phyloP scores from a whole-genome alignment of 2,113 vertebrate species.

The Mesocricetus auratus region DNA sequence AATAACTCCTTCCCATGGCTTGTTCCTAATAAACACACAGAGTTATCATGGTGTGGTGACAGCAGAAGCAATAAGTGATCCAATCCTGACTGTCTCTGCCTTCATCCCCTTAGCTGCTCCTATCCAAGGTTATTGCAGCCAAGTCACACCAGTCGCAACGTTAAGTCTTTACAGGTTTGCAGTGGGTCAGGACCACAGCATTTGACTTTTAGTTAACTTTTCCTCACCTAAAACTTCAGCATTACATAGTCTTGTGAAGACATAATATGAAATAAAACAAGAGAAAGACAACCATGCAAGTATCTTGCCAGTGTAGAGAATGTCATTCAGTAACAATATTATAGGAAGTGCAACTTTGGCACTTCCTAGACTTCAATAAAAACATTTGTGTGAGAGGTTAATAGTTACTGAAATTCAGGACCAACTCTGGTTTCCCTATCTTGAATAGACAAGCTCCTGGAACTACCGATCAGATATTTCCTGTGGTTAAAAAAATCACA shows the following conservation, averaged over 20 bases:
- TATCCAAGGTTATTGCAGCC: too few relatives aligned
- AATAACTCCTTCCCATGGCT: too few relatives aligned
- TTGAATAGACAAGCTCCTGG: not conserved
- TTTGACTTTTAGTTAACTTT: not conserved
- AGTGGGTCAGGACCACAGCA: not conserved
- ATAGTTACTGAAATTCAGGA: not conserved
- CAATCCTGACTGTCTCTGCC: too few relatives aligned
- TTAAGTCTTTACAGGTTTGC: too few relatives aligned
- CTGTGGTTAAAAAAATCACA: not conserved
- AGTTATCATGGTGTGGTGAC: too few relatives aligned
- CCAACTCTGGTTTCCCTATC: not conserved
- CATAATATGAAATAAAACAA: not conserved
- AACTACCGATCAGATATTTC: not conserved
- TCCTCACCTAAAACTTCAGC: not conserved
- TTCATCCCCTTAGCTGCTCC: too few relatives aligned
- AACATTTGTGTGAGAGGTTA: not conserved
- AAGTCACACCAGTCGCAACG: too few relatives aligned
- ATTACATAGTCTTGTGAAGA: not conserved
- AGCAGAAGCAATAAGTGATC: too few relatives aligned
- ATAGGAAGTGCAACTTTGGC: not conserved
- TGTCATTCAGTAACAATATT: conserved; percentile 10
- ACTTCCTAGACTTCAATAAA: not conserved
- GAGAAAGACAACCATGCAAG: not conserved
- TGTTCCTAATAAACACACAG: too few relatives aligned
- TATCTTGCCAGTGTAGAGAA: not conserved